Evolutionary conservation across 2,888 invertebrate species (phyloP).

Genomic region (Drosophila formosana): DNA sequence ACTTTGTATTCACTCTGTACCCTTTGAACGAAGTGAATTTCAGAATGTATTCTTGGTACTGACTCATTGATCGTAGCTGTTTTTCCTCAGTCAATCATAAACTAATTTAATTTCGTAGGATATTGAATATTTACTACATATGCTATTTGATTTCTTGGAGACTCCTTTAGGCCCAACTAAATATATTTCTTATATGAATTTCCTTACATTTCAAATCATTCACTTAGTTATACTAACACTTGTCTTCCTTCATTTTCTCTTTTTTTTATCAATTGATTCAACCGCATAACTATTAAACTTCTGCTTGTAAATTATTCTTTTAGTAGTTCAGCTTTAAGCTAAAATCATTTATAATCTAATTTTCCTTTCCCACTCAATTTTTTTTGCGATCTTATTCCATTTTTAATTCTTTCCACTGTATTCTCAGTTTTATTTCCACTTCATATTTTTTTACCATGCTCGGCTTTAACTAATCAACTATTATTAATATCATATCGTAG

Average conservation of each 20-base stretch:
- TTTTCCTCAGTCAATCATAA: background rate
- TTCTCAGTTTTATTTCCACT: background rate
- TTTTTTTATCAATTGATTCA: background rate
- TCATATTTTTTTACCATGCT: too few species aligned
- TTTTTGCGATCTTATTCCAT: background rate
- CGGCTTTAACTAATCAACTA: too few species aligned
- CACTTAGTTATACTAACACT: background rate
- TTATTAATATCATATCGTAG: too few species aligned
- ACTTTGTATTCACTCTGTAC: background rate
- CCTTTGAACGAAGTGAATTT: background rate
- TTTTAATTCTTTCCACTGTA: background rate
- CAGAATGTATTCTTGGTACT: background rate
- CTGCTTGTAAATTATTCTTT: background rate
- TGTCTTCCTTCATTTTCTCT: background rate
- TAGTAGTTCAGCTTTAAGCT: too few species aligned
- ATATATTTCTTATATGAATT: too few species aligned
- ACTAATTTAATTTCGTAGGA: background rate
- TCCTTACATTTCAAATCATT: too few species aligned
- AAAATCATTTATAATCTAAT: background rate
- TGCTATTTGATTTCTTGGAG: too few species aligned
- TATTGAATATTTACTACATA: background rate
- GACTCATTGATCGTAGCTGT: background rate
- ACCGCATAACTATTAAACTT: background rate
- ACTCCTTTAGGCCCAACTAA: too few species aligned
- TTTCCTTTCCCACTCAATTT: background rate